Evolutionary conservation across 2,797 vertebrate species (phyloP), one percentile per base, ranked within the genome.

Genomic region (Oreochromis grahami): DNA sequence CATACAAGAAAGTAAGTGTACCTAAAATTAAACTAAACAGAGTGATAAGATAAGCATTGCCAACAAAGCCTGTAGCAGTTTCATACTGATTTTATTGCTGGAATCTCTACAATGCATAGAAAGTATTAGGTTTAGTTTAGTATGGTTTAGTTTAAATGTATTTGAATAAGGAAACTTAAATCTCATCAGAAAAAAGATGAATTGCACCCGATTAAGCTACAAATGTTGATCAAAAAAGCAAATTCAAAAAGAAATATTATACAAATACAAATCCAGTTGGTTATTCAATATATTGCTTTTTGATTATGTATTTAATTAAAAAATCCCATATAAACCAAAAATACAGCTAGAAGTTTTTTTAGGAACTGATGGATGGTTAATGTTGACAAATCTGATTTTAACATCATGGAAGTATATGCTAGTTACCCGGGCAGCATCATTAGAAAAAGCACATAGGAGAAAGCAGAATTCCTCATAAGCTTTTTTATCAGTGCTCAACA

Each of bases 361-460:
- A 19, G 58, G 32, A 36, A 36, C 10, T 12, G 32, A n/a, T 63
- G 4, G 32, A 63, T 63, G 58, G 58, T 63, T 36, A 36, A 36
- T n/a, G 58, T 36, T n/a, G 58, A 63, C 32, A n/a, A 63, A 63
- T 63, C 32, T 5, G 17, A 63, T 36, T 36, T 63, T 63, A 63
- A 63, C 17, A n/a, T 36, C 10, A 36, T 21, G 58, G 6, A 63
- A 0, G 19, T 5, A 8, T 38, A 0, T 63, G 58, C 58, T 38
- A 1, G 58, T 21, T 63, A 13, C 58, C 19, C 12, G 4, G 58
- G n/a, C n/a, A 63, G 32, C 10, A 0, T 63, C 10, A 36, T 8
- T 63, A 21, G n/a, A 63, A 21, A 63, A 38, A 5, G 34, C 32
- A 63, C 58, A 63, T 21, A 38, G 19, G 19, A 36, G 58, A 63